These are phyloP conservation scores for Gerris buenoi DNA, from an alignment of 1,140 invertebrate genomes.

Conservation along the genomic window DNA sequence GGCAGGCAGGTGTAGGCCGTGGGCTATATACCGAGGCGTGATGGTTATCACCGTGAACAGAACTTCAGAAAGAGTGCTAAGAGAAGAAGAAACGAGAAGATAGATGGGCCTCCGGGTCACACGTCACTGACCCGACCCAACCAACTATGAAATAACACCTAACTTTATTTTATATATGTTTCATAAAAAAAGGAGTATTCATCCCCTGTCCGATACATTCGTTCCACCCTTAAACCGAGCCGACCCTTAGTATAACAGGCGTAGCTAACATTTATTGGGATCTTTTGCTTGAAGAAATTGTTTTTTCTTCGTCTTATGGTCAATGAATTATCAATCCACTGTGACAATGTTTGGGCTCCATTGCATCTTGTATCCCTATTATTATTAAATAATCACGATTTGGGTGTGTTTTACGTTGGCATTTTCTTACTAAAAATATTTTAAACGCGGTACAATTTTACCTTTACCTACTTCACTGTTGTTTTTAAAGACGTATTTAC, in stretches of 20 bases:
- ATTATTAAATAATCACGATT: neutral
- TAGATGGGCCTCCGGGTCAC: neutral
- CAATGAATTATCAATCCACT: neutral
- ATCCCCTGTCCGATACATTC: neutral
- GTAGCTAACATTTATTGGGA: no score
- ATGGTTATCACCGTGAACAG: neutral
- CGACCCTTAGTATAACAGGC: no score
- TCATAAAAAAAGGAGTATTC: neutral
- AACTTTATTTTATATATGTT: neutral
- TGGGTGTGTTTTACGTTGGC: neutral
- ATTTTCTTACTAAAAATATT: neutral
- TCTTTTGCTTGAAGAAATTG: no score
- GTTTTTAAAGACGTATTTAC: no score
- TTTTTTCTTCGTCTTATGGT: neutral
- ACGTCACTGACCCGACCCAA: neutral
- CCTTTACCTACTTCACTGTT: no score
- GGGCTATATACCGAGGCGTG: no score
- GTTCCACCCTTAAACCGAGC: neutral
- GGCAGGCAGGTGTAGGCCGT: no score
- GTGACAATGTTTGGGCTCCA: neutral
- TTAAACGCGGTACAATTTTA: no score
- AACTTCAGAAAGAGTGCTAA: neutral
- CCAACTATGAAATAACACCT: neutral
- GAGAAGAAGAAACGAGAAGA: neutral
- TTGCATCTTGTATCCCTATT: neutral